Conservation (phyloP, 2,888 invertebrate species). For the Melieria picta region DNA sequence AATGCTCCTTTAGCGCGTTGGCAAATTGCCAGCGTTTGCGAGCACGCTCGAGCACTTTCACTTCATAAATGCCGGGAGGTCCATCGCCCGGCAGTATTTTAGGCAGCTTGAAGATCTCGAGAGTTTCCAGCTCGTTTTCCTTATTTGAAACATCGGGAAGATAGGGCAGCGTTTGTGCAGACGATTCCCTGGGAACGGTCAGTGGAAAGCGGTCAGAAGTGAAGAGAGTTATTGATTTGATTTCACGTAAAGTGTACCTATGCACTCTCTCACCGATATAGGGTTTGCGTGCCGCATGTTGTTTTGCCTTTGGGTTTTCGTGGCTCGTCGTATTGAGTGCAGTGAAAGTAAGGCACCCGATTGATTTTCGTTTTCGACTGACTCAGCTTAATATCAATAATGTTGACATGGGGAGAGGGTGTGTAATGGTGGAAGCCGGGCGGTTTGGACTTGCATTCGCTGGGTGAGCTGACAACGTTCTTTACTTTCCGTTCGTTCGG, state of each 20-base stretch:
- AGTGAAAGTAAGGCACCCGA: slow-evolving; percentile 43
- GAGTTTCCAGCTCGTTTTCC: slow-evolving; percentile 45
- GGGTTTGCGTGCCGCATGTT: slow-evolving; percentile 59
- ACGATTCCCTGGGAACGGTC: slow-evolving; percentile 57
- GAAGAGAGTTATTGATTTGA: no score
- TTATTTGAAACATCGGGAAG: slow-evolving; percentile 54
- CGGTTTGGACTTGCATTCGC: slow-evolving; percentile 41
- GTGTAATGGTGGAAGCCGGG: slow-evolving; percentile 44
- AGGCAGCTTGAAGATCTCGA: slow-evolving; percentile 59
- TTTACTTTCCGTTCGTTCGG: slow-evolving; percentile 35
- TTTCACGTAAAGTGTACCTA: no score
- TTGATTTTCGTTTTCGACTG: slow-evolving; percentile 35
- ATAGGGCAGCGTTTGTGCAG: slow-evolving; percentile 62
- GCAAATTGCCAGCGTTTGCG: slow-evolving; percentile 75
- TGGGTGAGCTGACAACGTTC: slow-evolving; percentile 46
- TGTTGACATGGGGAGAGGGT: slow-evolving; percentile 43
- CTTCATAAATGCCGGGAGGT: slow-evolving; percentile 61
- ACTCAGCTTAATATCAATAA: slow-evolving; percentile 53
- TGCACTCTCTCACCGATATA: slow-evolving; percentile 54
- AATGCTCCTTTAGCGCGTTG: slow-evolving; percentile 68
- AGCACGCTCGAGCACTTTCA: slow-evolving; percentile 75
- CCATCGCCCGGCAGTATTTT: slow-evolving; percentile 52
- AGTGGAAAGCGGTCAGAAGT: slow-evolving; percentile 52
- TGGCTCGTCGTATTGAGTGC: slow-evolving; percentile 38
- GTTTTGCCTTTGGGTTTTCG: slow-evolving; percentile 34